Base-by-base conservation (phyloP, 2,888 invertebrate genomes). In the Gibbula magus region DNA sequence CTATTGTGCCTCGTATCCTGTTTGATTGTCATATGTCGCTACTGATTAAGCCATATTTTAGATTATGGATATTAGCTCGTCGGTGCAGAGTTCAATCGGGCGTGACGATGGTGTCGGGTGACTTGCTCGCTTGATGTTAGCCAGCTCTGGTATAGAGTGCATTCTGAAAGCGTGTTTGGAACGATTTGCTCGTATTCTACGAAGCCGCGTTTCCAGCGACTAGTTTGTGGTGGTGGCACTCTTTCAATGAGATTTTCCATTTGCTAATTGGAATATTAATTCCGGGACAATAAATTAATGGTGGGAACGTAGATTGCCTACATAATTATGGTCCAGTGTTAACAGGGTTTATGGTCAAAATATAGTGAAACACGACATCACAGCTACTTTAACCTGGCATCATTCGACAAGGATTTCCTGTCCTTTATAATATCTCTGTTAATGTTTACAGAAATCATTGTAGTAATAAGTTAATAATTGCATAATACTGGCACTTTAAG, bases 11-110 rank as follows among this genome's bases (percentile, higher is more conserved):
- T 35, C 70, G 20, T 35, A 16, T 20, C 70, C 35, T 35, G 70
- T 32, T 20, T 75, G 53, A 75, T 75, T 75, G 75, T 53, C 75
- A 32, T 75, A 54, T 54, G 53, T 75, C 32, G 25, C 32, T n/a
- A 10, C 75, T 32, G 75, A 75, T 54, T 53, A 54, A 75, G 54
- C 53, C 53, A 29, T 75, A 75, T 75, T 75, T 75, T 39, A 75
- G 54, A 53, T 75, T 75, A 75, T 32, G 20, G 75, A 54, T 75
- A 75, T 75, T 75, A 54, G 75, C 75, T 54, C n/a, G 0, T 32
- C 29, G n/a, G 18, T 29, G 54, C 25, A 35, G 52, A n/a, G 25
- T 20, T n/a, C 25, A 70, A 29, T 70, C 70, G 35, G 70, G 39
- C 70, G 39, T 70, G 70, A 35, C 61, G 25, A 2, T 25, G 29